phyloP scores from a whole-genome alignment of 2,797 vertebrate species.

The Poecile montanus region DNA sequence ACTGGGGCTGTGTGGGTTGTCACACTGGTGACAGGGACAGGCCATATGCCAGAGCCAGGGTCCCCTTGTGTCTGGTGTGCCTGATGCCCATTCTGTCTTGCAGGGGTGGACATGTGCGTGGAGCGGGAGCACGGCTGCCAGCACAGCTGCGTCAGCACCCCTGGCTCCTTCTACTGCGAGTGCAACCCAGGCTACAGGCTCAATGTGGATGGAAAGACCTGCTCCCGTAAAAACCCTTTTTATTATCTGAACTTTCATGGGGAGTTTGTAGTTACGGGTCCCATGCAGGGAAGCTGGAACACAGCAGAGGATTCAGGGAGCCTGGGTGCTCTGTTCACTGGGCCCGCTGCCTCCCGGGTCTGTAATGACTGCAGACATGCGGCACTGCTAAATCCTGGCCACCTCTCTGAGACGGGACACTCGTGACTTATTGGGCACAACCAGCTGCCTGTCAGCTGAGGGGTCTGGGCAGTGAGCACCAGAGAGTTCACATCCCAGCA shows the following conservation, averaged over 20 bases:
- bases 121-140: slow-evolving; percentile 88
- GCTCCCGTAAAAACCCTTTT: slow-evolving; percentile 78
- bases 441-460: neutral
- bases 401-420: neutral
- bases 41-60: rapidly evolving
- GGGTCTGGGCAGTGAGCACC: rapidly evolving
- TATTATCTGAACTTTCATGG: neutral
- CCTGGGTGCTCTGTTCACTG: neutral
- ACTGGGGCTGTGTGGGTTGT: rapidly evolving
- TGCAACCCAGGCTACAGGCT: slow-evolving; percentile 89
- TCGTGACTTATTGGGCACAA: neutral
- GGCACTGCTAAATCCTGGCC: neutral
- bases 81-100: neutral
- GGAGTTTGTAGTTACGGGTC: neutral
- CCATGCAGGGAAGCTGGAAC: neutral
- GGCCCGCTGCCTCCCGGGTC: rapidly evolving
- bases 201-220: slow-evolving; percentile 86
- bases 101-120: slow-evolving; percentile 87
- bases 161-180: slow-evolving; percentile 85
- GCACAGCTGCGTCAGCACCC: slow-evolving; percentile 87
- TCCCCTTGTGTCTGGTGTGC: rapidly evolving
- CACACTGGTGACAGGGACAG: neutral
- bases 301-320: neutral
- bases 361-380: neutral
- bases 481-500: neutral